Evolutionary conservation across 35 echinoderm and acorn worm genomes (phyloP).

Genomic region (Apostichopus parvimensis): DNA sequence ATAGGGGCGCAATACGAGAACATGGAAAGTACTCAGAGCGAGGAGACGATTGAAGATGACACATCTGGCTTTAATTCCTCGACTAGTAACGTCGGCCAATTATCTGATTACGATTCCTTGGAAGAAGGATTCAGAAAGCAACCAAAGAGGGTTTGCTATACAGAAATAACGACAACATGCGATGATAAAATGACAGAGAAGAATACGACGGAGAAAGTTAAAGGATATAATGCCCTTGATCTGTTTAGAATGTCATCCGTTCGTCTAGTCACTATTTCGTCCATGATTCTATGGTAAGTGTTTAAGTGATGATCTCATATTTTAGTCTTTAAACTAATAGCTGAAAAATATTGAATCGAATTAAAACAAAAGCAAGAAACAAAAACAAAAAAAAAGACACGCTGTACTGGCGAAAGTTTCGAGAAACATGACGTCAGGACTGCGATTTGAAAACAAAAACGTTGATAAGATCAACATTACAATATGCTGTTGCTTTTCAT

Average conservation of each 20-base stretch:
- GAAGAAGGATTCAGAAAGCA: constrained; percentile 7
- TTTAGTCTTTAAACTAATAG: neutral
- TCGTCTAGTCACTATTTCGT: neutral
- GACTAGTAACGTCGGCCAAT: neutral
- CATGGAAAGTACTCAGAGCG: neutral
- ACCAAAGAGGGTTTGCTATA: neutral
- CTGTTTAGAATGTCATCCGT: constrained; percentile 43
- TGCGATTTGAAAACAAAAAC: too few relatives aligned
- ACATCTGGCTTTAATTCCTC: constrained; percentile 29
- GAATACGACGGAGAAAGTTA: neutral
- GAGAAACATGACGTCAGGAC: too few relatives aligned
- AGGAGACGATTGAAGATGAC: constrained; percentile 17
- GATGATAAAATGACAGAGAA: neutral
- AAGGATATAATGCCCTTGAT: constrained; percentile 28
- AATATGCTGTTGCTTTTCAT: too few relatives aligned
- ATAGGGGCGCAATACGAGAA: constrained; percentile 24
- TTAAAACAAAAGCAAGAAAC: neutral
- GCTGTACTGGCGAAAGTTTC: too few relatives aligned
- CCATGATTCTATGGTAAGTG: constrained; percentile 50
- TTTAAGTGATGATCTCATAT: neutral
- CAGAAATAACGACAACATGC: neutral
- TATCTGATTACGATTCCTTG: constrained; percentile 31
- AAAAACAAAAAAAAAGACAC: too few relatives aligned
- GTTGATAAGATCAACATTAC: too few relatives aligned
- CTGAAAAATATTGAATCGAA: neutral